Evolutionary conservation across 2,797 vertebrate species (phyloP), one percentile per base, ranked within the genome.

Genomic region (Enteromius argenteus): DNA sequence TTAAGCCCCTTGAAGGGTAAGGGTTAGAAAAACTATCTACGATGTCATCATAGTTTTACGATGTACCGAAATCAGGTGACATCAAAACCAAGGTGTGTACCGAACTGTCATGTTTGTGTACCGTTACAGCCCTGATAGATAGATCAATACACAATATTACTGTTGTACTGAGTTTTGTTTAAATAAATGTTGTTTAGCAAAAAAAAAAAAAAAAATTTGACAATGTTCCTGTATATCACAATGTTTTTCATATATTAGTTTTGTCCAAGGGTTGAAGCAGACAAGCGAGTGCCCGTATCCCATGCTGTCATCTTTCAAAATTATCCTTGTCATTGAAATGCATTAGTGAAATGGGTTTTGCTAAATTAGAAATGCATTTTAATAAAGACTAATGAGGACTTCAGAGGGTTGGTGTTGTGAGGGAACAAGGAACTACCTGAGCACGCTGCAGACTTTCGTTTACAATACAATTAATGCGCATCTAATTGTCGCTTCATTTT

Each of bases 371-470:
- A 81, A 85, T 86, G 86, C 66, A 42, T 85, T 89, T 88, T 81
- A 82, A 81, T 83, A 84, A 84, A 66, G 76, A 80, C 84, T 88
- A 87, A 88, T 89, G 83, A 87, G 79, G 71, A 88, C 78, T 79
- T 79, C 49, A 3, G 62, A 81, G 89, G 86, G 74, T 88, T 89
- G 49, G 60, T 56, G 27, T 27, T 58, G 32, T 44, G 39, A 37
- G 30, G n/a, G 49, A 37, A 10, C n/a, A 56, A 37, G 67, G 30
- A 58, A 44, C 74, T 30, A 76, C 35, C 32, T 67, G 66, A 81
- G 37, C 62, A 42, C 35, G 11, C 49, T 21, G 19, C 60, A n/a
- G 56, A 73, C 84, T 76, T 80, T 69, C n/a, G 75, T 77, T 85
- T 64, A 84, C 56, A 23, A 51, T 60, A 80, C 74, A 83, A 79